Conservation (phyloP, 2,797 vertebrate species). For the Acropternis orthonyx region DNA sequence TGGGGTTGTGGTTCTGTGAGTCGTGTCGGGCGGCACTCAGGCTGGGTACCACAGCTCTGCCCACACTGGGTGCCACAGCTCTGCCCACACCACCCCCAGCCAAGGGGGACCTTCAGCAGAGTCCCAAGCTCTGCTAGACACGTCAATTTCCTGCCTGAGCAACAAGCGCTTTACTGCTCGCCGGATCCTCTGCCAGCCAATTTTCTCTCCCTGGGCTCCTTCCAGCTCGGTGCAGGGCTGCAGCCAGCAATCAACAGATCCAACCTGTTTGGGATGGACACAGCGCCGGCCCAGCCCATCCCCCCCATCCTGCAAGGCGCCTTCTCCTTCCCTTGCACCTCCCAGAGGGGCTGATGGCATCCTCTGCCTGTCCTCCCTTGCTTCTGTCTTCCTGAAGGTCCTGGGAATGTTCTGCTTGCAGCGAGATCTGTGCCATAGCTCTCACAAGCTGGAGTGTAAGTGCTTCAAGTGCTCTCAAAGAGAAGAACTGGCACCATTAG, state of each 20-base stretch:
- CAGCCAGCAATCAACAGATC: background rate
- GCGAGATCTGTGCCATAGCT: background rate
- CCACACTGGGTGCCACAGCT: background rate
- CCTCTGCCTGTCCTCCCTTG: background rate
- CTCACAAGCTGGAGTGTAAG: background rate
- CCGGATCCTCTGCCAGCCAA: background rate
- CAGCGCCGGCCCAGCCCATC: background rate
- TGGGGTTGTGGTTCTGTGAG: background rate
- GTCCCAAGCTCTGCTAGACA: background rate
- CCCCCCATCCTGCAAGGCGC: background rate
- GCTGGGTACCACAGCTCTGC: background rate
- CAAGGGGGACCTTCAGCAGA: background rate
- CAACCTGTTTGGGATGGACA: background rate
- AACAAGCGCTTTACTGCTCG: background rate
- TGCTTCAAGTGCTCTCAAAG: background rate
- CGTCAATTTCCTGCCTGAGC: background rate
- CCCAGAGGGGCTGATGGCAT: background rate
- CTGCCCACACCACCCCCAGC: background rate
- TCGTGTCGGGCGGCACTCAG: accelerated
- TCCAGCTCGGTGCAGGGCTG: background rate
- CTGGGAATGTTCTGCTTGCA: background rate
- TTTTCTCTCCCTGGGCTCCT: constrained; percentile 5
- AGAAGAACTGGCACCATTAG: background rate
- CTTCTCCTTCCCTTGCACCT: background rate
- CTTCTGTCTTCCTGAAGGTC: background rate